Evolutionary conservation across 2,797 vertebrate genomes (phyloP).

Genomic region (Gobio occitaniae): DNA sequence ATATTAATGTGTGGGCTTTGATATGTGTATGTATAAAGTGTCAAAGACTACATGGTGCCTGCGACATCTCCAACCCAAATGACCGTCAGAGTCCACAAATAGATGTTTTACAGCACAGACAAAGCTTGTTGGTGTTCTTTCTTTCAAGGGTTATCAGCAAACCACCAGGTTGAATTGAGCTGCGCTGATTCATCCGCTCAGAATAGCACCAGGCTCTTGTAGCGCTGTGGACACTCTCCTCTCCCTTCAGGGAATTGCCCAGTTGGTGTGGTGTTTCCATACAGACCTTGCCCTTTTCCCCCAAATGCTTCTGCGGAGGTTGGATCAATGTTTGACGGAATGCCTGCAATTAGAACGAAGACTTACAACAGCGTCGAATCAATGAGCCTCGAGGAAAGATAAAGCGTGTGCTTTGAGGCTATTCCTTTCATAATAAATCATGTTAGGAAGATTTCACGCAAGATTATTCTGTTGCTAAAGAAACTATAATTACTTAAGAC

Average conservation of each 20-base stretch:
- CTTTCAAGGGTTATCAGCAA: not conserved
- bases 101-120: not conserved
- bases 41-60: not conserved
- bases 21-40: not conserved
- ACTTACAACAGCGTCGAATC: not conserved
- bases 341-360: not conserved
- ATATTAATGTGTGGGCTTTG: not conserved
- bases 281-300: conserved; percentile 24
- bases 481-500: not conserved
- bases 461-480: not conserved
- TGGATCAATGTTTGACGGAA: conserved; percentile 15
- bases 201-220: not conserved
- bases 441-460: not conserved
- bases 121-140: not conserved
- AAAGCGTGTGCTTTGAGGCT: not conserved
- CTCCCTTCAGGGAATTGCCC: not conserved
- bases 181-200: not conserved
- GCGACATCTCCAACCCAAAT: not conserved
- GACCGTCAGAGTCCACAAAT: not conserved
- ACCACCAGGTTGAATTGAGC: not conserved
- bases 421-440: conserved; percentile 3
- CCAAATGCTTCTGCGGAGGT: not conserved
- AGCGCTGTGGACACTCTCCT: not conserved
- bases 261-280: not conserved
- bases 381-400: not conserved